Percentiles rank a stretch among this genome's conserved stretches.
phyloP scores from a whole-genome alignment of 2,888 invertebrate genomes.

The Pseudolycoriella hygida region DNA sequence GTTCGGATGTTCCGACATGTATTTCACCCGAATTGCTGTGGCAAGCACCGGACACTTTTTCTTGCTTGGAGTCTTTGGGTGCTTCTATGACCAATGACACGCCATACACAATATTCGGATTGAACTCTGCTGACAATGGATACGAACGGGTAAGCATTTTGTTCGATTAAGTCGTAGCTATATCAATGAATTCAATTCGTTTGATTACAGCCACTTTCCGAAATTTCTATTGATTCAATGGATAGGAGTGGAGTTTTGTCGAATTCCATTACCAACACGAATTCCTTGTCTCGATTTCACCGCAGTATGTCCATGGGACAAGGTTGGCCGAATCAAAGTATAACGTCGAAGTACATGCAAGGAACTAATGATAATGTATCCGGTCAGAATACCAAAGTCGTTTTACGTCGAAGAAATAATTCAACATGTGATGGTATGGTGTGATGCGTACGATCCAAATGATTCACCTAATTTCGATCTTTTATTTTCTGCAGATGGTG shows the following conservation, averaged over 20 bases:
- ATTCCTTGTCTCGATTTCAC: constrained; percentile 38
- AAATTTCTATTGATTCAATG: constrained; percentile 27
- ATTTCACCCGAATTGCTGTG: constrained; percentile 25
- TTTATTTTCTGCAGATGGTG: constrained; percentile 14
- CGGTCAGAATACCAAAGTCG: constrained; percentile 15
- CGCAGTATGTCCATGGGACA: constrained; percentile 78
- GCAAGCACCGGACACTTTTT: constrained; percentile 27
- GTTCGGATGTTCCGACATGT: constrained; percentile 20
- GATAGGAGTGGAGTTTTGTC: constrained; percentile 25
- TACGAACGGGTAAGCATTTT: constrained; percentile 24
- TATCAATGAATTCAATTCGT: no score
- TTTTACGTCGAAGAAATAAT: constrained; percentile 47
- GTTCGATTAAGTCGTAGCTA: no score
- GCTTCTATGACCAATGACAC: constrained; percentile 22
- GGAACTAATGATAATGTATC: constrained; percentile 15
- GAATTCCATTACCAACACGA: constrained; percentile 15
- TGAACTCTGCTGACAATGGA: constrained; percentile 22
- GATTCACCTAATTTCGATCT: not conserved
- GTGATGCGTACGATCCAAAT: no score
- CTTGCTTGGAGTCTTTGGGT: constrained; percentile 26
- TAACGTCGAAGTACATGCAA: constrained; percentile 9
- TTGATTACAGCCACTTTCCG: constrained; percentile 23
- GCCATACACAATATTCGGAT: constrained; percentile 28
- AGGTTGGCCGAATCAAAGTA: constrained; percentile 25
- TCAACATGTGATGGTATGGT: constrained; percentile 40